Conservation (phyloP, 1,140 invertebrate species). For the Galleria mellonella region DNA sequence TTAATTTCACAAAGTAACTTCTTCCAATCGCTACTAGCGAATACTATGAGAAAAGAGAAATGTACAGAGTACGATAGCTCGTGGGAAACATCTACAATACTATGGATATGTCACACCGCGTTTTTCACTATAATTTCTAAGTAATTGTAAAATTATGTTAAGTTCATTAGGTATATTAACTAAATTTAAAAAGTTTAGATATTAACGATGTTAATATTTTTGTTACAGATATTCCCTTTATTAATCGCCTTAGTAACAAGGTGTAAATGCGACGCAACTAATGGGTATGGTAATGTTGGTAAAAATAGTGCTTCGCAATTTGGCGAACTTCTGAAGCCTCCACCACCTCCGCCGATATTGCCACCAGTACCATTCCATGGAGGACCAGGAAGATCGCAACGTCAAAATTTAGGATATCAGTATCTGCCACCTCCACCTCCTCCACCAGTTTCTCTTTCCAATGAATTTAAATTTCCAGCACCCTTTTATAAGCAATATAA, state of each 20-base stretch:
- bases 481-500: constrained; percentile 67
- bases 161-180: too few relatives aligned
- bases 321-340: constrained; percentile 49
- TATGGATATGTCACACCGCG: constrained; percentile 38
- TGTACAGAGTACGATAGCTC: constrained; percentile 55
- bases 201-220: too few relatives aligned
- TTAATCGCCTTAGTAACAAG: constrained; percentile 29
- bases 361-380: constrained; percentile 54
- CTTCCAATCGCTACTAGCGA: constrained; percentile 33
- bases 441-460: constrained; percentile 16
- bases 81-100: constrained; percentile 56
- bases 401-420: constrained; percentile 31
- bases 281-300: constrained; percentile 24
- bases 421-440: constrained; percentile 33
- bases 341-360: constrained; percentile 42
- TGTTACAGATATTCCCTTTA: constrained; percentile 49
- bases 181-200: too few relatives aligned
- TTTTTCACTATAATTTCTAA: constrained; percentile 60
- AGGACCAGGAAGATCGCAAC: constrained; percentile 31
- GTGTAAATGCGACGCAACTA: constrained; percentile 35
- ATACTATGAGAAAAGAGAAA: constrained; percentile 67
- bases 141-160: constrained; percentile 39
- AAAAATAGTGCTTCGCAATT: constrained; percentile 30
- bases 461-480: constrained; percentile 58
- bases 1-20: constrained; percentile 25